These are phyloP conservation scores for Agriotes lineatus DNA, from an alignment of 2,888 invertebrate genomes.

Conservation along the genomic window DNA sequence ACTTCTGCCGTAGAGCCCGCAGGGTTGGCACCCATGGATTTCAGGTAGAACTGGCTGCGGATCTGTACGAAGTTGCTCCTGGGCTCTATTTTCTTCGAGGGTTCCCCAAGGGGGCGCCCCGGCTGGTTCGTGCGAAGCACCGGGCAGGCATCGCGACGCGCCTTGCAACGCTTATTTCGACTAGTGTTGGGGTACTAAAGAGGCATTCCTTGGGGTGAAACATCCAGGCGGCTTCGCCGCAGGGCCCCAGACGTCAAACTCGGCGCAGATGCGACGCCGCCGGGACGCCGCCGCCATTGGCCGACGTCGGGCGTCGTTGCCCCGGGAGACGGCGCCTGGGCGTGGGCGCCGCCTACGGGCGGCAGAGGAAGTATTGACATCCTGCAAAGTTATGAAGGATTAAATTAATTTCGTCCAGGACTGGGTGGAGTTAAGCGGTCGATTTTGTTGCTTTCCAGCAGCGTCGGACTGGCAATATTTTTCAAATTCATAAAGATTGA, in stretches of 20 bases:
- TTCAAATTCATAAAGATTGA: too few relatives aligned
- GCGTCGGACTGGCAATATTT: too few relatives aligned
- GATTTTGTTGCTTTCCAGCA: background rate
- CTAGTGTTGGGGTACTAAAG: slow-evolving; percentile 50
- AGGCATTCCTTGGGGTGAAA: slow-evolving; percentile 68
- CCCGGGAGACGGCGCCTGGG: slow-evolving; percentile 54
- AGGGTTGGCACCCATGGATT: slow-evolving; percentile 65
- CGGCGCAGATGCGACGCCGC: slow-evolving; percentile 64
- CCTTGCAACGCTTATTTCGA: slow-evolving; percentile 59
- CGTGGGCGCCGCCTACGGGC: slow-evolving; percentile 54
- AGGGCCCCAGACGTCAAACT: slow-evolving; percentile 68
- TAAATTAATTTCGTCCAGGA: slow-evolving; percentile 29
- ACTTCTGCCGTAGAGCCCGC: slow-evolving; percentile 52
- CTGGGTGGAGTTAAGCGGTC: slow-evolving; percentile 23
- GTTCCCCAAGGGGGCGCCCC: slow-evolving; percentile 70
- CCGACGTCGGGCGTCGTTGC: slow-evolving; percentile 54
- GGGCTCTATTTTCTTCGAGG: slow-evolving; percentile 40
- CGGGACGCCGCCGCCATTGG: slow-evolving; percentile 61
- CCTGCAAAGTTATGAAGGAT: slow-evolving; percentile 55
- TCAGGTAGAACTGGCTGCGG: slow-evolving; percentile 69
- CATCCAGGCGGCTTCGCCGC: slow-evolving; percentile 69
- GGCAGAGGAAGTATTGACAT: slow-evolving; percentile 59
- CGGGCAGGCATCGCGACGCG: slow-evolving; percentile 71
- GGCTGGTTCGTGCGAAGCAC: slow-evolving; percentile 72
- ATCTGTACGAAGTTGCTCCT: slow-evolving; percentile 64